phyloP scores from a whole-genome alignment of 1,140 invertebrate species.

The Diorhabda carinulata region DNA sequence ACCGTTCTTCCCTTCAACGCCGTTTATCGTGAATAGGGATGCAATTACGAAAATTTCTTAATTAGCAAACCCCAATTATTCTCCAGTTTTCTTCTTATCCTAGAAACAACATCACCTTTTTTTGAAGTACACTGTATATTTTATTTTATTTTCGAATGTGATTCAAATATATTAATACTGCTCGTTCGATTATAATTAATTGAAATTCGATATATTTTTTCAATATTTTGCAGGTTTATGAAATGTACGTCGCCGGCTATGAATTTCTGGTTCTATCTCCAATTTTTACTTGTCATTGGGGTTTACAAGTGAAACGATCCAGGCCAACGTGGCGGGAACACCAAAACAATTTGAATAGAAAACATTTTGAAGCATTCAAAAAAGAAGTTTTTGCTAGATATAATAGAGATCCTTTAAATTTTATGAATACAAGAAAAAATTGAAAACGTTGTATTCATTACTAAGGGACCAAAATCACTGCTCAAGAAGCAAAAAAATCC shows the following conservation, averaged over 20 bases:
- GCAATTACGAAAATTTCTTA: no score
- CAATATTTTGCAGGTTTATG: slow-evolving; percentile 72
- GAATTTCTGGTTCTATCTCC: slow-evolving; percentile 85
- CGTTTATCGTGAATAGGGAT: no score
- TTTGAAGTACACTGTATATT: no score
- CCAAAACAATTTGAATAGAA: slow-evolving; percentile 78
- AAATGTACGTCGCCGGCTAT: slow-evolving; percentile 88
- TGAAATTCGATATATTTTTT: no score
- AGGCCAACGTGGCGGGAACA: slow-evolving; percentile 79
- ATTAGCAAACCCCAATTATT: no score
- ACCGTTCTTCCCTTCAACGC: no score
- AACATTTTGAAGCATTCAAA: slow-evolving; percentile 80
- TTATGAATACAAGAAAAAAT: slow-evolving; percentile 25
- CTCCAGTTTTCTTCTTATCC: no score
- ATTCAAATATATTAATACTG: no score
- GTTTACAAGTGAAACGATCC: slow-evolving; percentile 70
- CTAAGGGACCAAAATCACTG: background rate
- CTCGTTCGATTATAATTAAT: no score
- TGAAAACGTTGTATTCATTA: background rate
- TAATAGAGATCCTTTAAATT: slow-evolving; percentile 57
- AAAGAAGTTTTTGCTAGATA: slow-evolving; percentile 77
- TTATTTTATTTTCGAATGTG: no score
- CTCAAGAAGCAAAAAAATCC: no score
- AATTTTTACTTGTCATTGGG: slow-evolving; percentile 88
- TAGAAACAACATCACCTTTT: no score